phyloP scores from a whole-genome alignment of 1,140 invertebrate species.

The Heliconius congener region DNA sequence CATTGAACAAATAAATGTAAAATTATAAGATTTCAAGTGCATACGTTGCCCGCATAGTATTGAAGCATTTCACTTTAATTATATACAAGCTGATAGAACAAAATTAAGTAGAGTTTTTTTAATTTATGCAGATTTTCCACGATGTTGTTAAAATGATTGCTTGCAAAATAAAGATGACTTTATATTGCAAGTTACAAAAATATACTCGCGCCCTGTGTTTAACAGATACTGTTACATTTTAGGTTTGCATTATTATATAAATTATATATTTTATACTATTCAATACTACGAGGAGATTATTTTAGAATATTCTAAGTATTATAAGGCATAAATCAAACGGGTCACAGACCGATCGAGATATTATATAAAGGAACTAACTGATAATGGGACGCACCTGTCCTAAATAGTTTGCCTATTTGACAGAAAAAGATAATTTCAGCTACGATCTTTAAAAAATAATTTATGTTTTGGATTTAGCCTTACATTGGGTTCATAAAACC shows the following conservation, averaged over 20 bases:
- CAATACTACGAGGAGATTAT: neutral
- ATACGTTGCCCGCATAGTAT: neutral
- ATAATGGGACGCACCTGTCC: slow-evolving; percentile 43
- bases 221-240: neutral
- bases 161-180: neutral
- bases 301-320: neutral
- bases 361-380: slow-evolving; percentile 5
- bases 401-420: slow-evolving; percentile 42
- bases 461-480: neutral
- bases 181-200: neutral
- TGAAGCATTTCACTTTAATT: slow-evolving; percentile 3
- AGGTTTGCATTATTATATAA: neutral
- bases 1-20: neutral
- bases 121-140: neutral
- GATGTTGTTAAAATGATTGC: neutral
- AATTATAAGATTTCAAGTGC: neutral
- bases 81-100: neutral
- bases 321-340: neutral
- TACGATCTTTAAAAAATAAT: slow-evolving; percentile 13
- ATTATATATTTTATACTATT: neutral
- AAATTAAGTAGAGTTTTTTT: neutral
- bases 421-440: slow-evolving; percentile 39
- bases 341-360: neutral
- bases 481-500: slow-evolving; percentile 2
- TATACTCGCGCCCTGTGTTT: neutral